Evolutionary conservation across 2,888 invertebrate genomes (phyloP), one percentile per base, ranked within the genome.

Genomic region (Noctua janthe): DNA sequence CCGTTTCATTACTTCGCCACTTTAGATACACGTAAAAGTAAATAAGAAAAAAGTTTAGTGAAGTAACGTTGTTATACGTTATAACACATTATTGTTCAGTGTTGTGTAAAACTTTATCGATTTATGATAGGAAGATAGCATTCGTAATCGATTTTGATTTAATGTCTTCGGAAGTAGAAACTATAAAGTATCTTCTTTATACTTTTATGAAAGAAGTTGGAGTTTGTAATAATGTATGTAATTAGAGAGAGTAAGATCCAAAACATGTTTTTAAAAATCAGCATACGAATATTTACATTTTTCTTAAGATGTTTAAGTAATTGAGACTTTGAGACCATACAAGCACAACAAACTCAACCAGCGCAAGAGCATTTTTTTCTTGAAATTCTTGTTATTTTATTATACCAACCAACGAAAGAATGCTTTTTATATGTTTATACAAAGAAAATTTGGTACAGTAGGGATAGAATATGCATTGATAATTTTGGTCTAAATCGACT

Each of bases 61-160:
- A 83, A 83, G 74, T 80, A 81, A 87, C 64, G 15, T 64, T 72
- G 75, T 84, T 84, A 78, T 64, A 80, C 70, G 77, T 84, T 87
- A 84, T 71, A 84, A 80, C 62, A 81, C 81, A 47, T 71, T 59
- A 78, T 78, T 73, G 75, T 67, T 74, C 47, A 59, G 70, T 56
- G 77, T 85, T 87, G 73, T 78, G 77, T 76, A 87, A 74, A 84
- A 47, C 1, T 51, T 69, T 64, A 78, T 87, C 67, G 75, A 75
- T 83, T 43, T 76, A 76, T 62, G 47, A 20, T 51, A 71, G 62
- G 7, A 29, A 71, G 39, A 23, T 51, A 71, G 73, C 10, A 29
- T 59, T 23, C 67, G 64, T 76, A 83, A 83, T 79, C 69, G 15
- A 70, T 76, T 66, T 56, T 66, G 35, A 75, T 54, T 86, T 49